phyloP scores from a whole-genome alignment of 2,113 vertebrate genomes.

The Pampusana beccarii region DNA sequence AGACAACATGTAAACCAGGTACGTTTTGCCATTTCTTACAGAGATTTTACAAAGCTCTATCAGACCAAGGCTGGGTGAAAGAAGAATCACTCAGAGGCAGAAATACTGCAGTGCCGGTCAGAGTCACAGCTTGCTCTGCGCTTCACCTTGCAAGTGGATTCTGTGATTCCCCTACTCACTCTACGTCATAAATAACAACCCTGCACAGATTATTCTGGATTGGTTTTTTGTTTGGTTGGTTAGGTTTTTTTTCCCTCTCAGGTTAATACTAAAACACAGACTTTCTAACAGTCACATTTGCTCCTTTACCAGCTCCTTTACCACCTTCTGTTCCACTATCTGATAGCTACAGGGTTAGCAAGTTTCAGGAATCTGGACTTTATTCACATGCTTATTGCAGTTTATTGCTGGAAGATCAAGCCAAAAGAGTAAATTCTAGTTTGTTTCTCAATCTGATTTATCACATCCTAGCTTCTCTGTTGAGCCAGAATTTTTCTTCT shows the following conservation, averaged over 20 bases:
- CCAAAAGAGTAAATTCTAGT: not conserved
- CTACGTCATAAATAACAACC: not conserved
- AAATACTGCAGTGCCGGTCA: not conserved
- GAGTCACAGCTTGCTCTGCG: not conserved
- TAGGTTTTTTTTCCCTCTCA: not conserved
- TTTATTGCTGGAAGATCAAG: not conserved
- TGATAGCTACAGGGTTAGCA: not conserved
- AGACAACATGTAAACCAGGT: not conserved
- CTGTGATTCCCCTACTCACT: not conserved
- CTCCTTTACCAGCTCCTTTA: not conserved
- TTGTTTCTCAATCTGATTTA: not conserved
- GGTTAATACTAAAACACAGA: not conserved
- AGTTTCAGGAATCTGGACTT: not conserved
- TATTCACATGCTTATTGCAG: not conserved
- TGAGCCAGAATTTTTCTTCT: not conserved
- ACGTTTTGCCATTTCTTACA: not conserved
- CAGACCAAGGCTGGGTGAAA: not conserved
- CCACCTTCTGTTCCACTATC: not conserved
- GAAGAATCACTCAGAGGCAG: not conserved
- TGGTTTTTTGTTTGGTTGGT: not conserved
- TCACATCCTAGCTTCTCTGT: not conserved
- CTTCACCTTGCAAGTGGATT: not conserved
- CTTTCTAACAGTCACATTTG: not conserved
- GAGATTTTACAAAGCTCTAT: not conserved
- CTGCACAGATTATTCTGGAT: not conserved